Conservation (phyloP, 1,140 invertebrate species). For the Drosophila littoralis region DNA sequence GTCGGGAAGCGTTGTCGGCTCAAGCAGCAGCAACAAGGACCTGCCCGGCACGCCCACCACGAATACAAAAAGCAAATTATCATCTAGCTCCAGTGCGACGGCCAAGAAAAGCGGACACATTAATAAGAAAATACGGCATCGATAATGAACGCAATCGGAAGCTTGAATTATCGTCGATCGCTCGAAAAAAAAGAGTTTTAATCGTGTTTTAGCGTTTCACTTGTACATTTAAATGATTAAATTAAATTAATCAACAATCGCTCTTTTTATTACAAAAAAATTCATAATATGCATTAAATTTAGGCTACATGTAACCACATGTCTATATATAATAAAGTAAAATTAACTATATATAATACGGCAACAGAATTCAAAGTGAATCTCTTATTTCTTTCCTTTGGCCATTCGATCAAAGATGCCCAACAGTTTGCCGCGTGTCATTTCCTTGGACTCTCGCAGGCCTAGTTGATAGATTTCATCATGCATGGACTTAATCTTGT, state of each 20-base stretch:
- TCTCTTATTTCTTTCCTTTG: slow-evolving; percentile 23
- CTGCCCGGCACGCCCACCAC: slow-evolving; percentile 63
- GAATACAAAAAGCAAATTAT: slow-evolving; percentile 77
- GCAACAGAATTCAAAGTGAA: slow-evolving; percentile 4
- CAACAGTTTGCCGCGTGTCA: slow-evolving; percentile 97
- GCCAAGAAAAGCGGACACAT: slow-evolving; percentile 75
- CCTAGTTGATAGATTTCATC: slow-evolving; percentile 97
- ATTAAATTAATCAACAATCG: slow-evolving; percentile 4
- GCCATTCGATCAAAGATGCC: slow-evolving; percentile 89
- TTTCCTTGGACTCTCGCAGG: slow-evolving; percentile 97
- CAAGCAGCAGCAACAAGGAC: slow-evolving; percentile 51
- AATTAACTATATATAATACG: slow-evolving; percentile 28
- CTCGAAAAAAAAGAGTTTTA: background rate
- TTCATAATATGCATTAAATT: slow-evolving; percentile 18
- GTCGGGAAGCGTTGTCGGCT: slow-evolving; percentile 14
- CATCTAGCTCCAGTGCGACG: slow-evolving; percentile 70
- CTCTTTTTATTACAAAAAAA: slow-evolving; percentile 32
- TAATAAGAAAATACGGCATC: slow-evolving; percentile 81
- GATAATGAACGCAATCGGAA: slow-evolving; percentile 57
- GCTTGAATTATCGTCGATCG: background rate
- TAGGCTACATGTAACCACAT: slow-evolving; percentile 20
- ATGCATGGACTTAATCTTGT: slow-evolving; percentile 96
- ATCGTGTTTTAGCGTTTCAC: slow-evolving; percentile 10
- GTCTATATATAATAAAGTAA: slow-evolving; percentile 7
- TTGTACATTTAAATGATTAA: slow-evolving; percentile 19